Evolutionary conservation across 2,797 vertebrate species (phyloP), one percentile per base, ranked within the genome.

Genomic region (Todus mexicanus): DNA sequence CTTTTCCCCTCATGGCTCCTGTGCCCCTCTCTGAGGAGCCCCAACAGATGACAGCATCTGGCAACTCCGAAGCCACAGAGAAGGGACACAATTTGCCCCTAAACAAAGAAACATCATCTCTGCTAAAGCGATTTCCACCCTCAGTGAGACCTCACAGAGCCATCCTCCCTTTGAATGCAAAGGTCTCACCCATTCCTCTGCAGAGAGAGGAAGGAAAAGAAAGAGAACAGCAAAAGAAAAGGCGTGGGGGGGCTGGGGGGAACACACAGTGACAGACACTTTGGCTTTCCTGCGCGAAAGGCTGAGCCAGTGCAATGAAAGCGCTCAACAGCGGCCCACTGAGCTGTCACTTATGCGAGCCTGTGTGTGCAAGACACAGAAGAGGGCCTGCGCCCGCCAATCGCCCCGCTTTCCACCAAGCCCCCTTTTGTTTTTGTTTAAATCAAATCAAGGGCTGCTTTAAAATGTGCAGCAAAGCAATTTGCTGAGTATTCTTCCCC

Each of bases 381-480:
- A 81, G 94, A 91, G 91, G 94, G 94, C 74, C 93, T 25, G 87
- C 66, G 76, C 63, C 95, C 84, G 64, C 96, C 95, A 95, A 90
- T 95, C 78, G 78, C 91, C 94, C 94, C 8, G 53, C 79, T 96
- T 93, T 93, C 92, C 93, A 94, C 95, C 94, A 94, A 90, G 90
- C 94, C 94, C 86, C 56, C 75, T 96, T 96, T 97, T 97, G 96
- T 96, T 96, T 97, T 96, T 96, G 95, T 93, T 96, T 96, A 96
- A 96, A 92, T 96, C 89, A 95, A 96, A 96, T 95, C 95, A 95
- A 90, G 96, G 80, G 78, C 73, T 33, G 42, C 80, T 96, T 87
- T 92, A 96, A 89, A 92, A 94, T 80, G 94, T 54, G 91, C 87
- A 90, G 92, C 95, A 93, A 93, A 95, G 95, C 95, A 95, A 96